A percentile compares a stretch with the other conserved stretches of the same genome.
Evolutionary conservation across 2,888 invertebrate genomes (phyloP).

Genomic region (Empis livida): DNA sequence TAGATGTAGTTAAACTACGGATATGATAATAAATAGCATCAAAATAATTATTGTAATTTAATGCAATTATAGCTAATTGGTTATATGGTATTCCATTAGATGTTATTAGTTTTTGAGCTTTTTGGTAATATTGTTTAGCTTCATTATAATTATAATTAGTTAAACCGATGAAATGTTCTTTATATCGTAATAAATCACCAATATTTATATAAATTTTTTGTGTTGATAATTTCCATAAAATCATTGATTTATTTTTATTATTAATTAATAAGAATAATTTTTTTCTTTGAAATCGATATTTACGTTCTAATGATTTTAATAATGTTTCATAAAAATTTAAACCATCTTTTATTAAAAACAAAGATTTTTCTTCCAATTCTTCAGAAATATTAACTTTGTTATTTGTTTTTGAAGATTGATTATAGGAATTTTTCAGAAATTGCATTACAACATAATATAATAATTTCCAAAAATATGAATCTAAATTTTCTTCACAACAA

Average conservation of each 20-base stretch:
- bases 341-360: slow-evolving; percentile 57
- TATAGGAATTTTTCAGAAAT: slow-evolving; percentile 47
- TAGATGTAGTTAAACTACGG: slow-evolving; percentile 87
- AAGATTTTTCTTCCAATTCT: slow-evolving; percentile 50
- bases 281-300: slow-evolving; percentile 49
- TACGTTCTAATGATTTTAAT: slow-evolving; percentile 56
- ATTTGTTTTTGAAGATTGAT: slow-evolving; percentile 39
- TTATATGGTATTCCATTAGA: slow-evolving; percentile 93
- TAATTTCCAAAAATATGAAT: slow-evolving; percentile 85
- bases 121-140: slow-evolving; percentile 78
- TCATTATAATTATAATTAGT: slow-evolving; percentile 45
- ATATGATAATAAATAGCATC: slow-evolving; percentile 97
- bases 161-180: slow-evolving; percentile 47
- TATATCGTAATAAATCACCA: slow-evolving; percentile 87
- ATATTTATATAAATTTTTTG: slow-evolving; percentile 81
- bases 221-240: slow-evolving; percentile 54
- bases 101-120: slow-evolving; percentile 86
- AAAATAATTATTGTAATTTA: slow-evolving; percentile 46
- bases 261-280: slow-evolving; percentile 7
- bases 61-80: slow-evolving; percentile 82
- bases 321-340: slow-evolving; percentile 64
- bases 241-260: slow-evolving; percentile 38
- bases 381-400: slow-evolving; percentile 45
- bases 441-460: slow-evolving; percentile 82
- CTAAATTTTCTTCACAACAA: slow-evolving; percentile 74